Conservation (phyloP, 2,797 vertebrate species). For the Enteromius anoplus region DNA sequence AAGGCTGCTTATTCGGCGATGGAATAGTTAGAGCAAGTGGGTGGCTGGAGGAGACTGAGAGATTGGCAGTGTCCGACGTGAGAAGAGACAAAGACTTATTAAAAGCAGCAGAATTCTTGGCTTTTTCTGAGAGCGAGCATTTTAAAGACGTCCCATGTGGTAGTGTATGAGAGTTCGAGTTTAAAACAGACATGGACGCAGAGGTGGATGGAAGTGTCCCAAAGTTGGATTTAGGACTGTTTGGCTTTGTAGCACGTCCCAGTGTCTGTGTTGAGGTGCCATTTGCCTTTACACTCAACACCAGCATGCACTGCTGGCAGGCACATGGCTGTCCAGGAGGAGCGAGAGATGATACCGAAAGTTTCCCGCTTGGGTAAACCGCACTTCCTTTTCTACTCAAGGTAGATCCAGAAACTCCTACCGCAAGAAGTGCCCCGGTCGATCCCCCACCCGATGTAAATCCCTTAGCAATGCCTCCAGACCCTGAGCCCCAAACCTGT, state of each 20-base stretch:
- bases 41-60: slow-evolving; percentile 70
- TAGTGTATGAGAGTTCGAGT: slow-evolving; percentile 75
- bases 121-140: slow-evolving; percentile 42
- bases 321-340: slow-evolving; percentile 78
- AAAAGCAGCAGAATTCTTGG: slow-evolving; percentile 73
- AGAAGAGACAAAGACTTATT: slow-evolving; percentile 77
- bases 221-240: slow-evolving; percentile 49
- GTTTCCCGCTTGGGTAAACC: slow-evolving; percentile 68
- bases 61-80: slow-evolving; percentile 67
- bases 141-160: slow-evolving; percentile 78
- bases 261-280: slow-evolving; percentile 62
- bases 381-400: slow-evolving; percentile 62
- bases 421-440: slow-evolving; percentile 75
- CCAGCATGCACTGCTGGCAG: slow-evolving; percentile 93
- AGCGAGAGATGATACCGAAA: slow-evolving; percentile 58
- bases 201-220: slow-evolving; percentile 61
- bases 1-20: slow-evolving; percentile 64
- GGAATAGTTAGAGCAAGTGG: slow-evolving; percentile 71
- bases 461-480: slow-evolving; percentile 53
- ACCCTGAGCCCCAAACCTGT: slow-evolving; percentile 75
- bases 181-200: slow-evolving; percentile 59
- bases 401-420: slow-evolving; percentile 75
- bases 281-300: slow-evolving; percentile 87
- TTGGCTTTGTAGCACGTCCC: slow-evolving; percentile 58
- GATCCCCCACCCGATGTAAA: slow-evolving; percentile 57